A percentile compares a stretch with the other conserved stretches of the same genome.
These are phyloP conservation scores for Pachyramphus minor DNA, from an alignment of 2,113 vertebrate genomes.

Conservation along the genomic window DNA sequence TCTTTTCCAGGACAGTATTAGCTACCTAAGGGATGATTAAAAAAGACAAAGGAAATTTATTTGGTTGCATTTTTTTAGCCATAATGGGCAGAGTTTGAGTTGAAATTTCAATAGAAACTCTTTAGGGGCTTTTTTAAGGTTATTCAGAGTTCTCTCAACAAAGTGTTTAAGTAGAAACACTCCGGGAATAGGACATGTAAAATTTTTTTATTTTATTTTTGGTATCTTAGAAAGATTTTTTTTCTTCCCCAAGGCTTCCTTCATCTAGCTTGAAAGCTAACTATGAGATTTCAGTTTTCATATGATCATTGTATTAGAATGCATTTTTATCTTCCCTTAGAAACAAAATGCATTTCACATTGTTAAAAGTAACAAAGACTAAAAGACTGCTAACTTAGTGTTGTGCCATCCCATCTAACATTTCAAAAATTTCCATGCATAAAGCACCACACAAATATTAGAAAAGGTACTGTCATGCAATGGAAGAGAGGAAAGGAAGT, in stretches of 20 bases:
- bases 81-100: not conserved
- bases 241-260: not conserved
- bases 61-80: not conserved
- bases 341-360: not conserved
- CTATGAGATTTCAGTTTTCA: not conserved
- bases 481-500: rapidly evolving
- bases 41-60: not conserved
- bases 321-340: not conserved
- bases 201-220: not conserved
- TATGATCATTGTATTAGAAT: not conserved
- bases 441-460: not conserved
- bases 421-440: not conserved
- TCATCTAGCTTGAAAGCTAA: not conserved
- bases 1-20: not conserved
- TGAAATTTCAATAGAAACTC: not conserved
- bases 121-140: not conserved
- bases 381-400: not conserved
- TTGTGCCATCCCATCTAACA: not conserved
- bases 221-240: no score
- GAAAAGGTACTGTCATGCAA: not conserved
- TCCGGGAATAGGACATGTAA: not conserved
- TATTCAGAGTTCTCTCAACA: not conserved
- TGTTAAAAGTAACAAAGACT: not conserved
- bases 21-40: not conserved
- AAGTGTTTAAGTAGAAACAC: not conserved